phyloP scores from a whole-genome alignment of 1,140 invertebrate genomes.

The Amyelois transitella region DNA sequence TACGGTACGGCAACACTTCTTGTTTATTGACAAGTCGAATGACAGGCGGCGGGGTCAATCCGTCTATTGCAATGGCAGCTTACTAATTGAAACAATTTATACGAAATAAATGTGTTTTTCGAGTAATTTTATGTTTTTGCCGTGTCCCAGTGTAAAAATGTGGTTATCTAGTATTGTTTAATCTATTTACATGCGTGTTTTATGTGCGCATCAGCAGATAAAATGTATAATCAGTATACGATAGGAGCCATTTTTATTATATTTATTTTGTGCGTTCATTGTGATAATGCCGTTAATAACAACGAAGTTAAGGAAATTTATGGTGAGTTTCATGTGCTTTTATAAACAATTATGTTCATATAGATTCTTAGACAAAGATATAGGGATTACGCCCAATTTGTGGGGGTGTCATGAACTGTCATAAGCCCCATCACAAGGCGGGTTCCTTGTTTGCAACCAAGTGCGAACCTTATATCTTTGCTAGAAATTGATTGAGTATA shows the following conservation, averaged over 20 bases:
- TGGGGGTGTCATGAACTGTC: not conserved
- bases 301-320: conserved; percentile 67
- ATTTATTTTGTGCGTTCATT: conserved; percentile 73
- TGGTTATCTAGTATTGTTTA: conserved; percentile 57
- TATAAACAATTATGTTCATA: no score
- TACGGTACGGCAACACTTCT: conserved; percentile 44
- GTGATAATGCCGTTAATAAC: conserved; percentile 67
- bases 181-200: conserved; percentile 35
- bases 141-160: conserved; percentile 56
- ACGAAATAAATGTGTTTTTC: conserved; percentile 54
- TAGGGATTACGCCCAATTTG: not conserved
- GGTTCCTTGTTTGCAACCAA: not conserved
- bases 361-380: no score
- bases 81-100: conserved; percentile 53
- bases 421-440: not conserved
- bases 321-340: conserved; percentile 37
- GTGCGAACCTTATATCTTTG: no score
- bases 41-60: conserved; percentile 66
- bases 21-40: conserved; percentile 71
- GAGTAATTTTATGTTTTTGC: conserved; percentile 48
- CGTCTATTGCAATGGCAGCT: conserved; percentile 59
- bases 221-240: conserved; percentile 66
- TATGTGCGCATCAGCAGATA: conserved; percentile 47
- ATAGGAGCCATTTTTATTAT: conserved; percentile 72
- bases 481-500: no score